Evolutionary conservation across 1,140 invertebrate genomes (phyloP), one percentile per base, ranked within the genome.

Genomic region (Aphidius gifuensis): DNA sequence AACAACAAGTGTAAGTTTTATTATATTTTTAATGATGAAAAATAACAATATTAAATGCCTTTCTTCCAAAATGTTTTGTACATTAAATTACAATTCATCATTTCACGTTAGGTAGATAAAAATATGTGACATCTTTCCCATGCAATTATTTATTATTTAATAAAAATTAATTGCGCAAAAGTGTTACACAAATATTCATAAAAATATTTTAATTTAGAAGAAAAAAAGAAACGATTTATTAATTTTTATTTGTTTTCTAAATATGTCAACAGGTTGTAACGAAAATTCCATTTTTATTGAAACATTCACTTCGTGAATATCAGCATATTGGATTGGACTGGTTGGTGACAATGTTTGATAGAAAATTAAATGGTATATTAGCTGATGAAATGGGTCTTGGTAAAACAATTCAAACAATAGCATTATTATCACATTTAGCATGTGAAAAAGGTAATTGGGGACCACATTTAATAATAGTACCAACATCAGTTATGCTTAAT

Each of bases 401-500:
- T 51, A 99, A 99, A 85, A 99, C 97, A 6, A 99, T 99, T 70
- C 97, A 99, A 85, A 99, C 97, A 0, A 99, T 99, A 68, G 92
- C 97, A 0, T 82, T 99, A 54, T 80, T 99, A 45, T 96, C 96
- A 46, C 97, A 99, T 85, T 82, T 99, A 45, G 98, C 98, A 16
- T 96, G 94, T 75, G 96, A 98, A 73, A 94, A 93, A 78, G 89
- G 88, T 81, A 90, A 87, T 75, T 99, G 98, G 98, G 98, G 98
- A 32, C 98, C 98, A 53, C 98, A 99, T 87, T 84, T 99, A 8
- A 96, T 99, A 68, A 93, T 99, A 64, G 98, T 99, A 64, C 98
- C 98, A 57, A 99, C 98, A 8, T 99, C 96, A 71, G 97, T 99
- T n/a, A 98, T 99, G 93, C 85, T 99, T 44, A 99, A 99, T 83